phyloP scores from a whole-genome alignment of 1,140 invertebrate genomes.

The Calephelis virginiensis region DNA sequence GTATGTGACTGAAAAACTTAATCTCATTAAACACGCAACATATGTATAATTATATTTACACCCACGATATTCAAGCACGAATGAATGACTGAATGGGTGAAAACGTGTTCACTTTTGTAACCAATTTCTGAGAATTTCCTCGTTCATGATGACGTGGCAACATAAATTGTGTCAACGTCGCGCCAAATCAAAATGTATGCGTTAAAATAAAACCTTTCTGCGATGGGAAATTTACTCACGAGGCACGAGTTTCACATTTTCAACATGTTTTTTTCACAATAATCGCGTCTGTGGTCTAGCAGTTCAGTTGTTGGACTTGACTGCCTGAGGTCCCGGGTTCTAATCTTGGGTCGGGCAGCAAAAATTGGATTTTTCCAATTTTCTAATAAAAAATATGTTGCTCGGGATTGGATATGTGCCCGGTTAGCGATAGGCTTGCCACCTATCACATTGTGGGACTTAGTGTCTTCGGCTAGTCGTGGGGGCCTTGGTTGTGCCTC shows the following conservation, averaged over 20 bases:
- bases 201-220: conserved; percentile 21
- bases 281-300: too few relatives aligned
- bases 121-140: conserved; percentile 20
- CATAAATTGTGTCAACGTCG: conserved; percentile 36
- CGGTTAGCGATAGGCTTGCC: too few relatives aligned
- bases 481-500: too few relatives aligned
- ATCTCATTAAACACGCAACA: background rate
- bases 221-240: conserved; percentile 6
- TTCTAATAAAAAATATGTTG: too few relatives aligned
- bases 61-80: conserved; percentile 3
- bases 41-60: conserved; percentile 12
- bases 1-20: background rate
- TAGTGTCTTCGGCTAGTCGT: too few relatives aligned
- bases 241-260: background rate
- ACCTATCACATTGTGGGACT: too few relatives aligned
- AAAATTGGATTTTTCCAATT: too few relatives aligned
- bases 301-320: too few relatives aligned
- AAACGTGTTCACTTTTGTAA: conserved; percentile 11
- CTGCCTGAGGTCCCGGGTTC: too few relatives aligned
- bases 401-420: too few relatives aligned
- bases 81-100: conserved; percentile 1
- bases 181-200: conserved; percentile 37
- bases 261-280: too few relatives aligned
- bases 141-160: conserved; percentile 27
- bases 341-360: too few relatives aligned